These are phyloP conservation scores for Tanytarsus gracilentus DNA, from an alignment of 2,888 invertebrate species.

Conservation along the genomic window DNA sequence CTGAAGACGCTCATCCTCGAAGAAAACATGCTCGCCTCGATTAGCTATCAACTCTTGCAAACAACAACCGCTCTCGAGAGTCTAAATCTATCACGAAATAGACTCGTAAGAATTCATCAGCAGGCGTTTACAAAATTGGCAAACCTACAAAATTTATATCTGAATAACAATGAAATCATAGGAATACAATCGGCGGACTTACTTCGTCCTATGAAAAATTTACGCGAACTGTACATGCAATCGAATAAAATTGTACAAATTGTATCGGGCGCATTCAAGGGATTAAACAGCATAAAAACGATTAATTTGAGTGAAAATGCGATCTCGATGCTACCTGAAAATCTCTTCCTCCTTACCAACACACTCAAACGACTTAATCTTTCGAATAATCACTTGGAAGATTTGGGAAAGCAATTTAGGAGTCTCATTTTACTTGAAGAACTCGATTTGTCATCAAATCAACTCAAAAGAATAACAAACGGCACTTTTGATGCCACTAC, in stretches of 20 bases:
- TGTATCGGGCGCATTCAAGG: conserved; percentile 4
- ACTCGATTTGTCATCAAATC: conserved; percentile 1
- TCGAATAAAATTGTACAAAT: conserved; percentile 24
- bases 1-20: conserved; percentile 5
- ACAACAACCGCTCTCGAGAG: conserved; percentile 13
- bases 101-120: conserved; percentile 14
- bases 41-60: neutral
- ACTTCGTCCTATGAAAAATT: conserved; percentile 11
- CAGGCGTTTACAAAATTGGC: conserved; percentile 13
- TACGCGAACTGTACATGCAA: conserved; percentile 17
- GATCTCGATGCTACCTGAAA: conserved; percentile 11
- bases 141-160: conserved; percentile 15
- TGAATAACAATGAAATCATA: conserved; percentile 22
- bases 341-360: conserved; percentile 20
- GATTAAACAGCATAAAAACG: conserved; percentile 1
- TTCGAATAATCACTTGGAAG: conserved; percentile 1
- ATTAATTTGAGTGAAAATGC: neutral
- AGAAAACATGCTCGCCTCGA: neutral
- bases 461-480: conserved; percentile 23
- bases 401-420: conserved; percentile 10
- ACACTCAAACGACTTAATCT: conserved; percentile 3
- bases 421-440: conserved; percentile 16
- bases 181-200: conserved; percentile 23
- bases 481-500: conserved; percentile 25
- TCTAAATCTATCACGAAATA: conserved; percentile 22